Evolutionary conservation across 2,888 invertebrate genomes (phyloP), one percentile per base, ranked within the genome.

Genomic region (Embidobia sp.): DNA sequence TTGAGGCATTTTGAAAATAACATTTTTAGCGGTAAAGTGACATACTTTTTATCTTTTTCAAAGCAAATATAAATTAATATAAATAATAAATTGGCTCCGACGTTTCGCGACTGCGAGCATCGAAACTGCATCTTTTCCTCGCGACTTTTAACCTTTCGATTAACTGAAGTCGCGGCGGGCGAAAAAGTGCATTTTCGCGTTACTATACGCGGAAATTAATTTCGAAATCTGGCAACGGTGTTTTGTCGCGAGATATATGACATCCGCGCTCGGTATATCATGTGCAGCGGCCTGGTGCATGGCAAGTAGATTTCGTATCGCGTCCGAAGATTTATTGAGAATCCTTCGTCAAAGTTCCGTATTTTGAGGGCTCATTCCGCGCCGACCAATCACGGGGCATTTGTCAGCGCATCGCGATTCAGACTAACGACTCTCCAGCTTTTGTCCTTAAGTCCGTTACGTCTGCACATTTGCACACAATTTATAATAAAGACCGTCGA

Each of bases 211-310:
- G 44, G 67, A 72, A 73, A 77, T 77, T 73, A 77, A 77, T 77
- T 77, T 77, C 67, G 53, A 67, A 73, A 77, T 73, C 77, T 77
- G 77, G 77, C 77, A 67, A 73, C 72, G 37, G 61, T 44, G 72
- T 67, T 55, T 61, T 63, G 72, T 27, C 57, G 66, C 61, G 77
- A 67, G 61, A 73, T 77, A 67, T 77, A 77, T 44, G 72, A 77
- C 72, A 77, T 73, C 63, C 72, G 63, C 35, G 67, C 49, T 66
- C 67, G 77, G 67, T 77, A 73, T 77, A 73, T 77, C 77, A 77
- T 73, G 67, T 48, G 63, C 73, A 67, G 72, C 73, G 63, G 69
- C 73, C 57, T 40, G 77, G 48, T 77, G 67, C 72, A 73, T 67
- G 67, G 73, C 77, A 77, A 77, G 77, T 72, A 57, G 67, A 77